Evolutionary conservation across 2,113 vertebrate genomes (phyloP).

Genomic region (Mobula birostris): DNA sequence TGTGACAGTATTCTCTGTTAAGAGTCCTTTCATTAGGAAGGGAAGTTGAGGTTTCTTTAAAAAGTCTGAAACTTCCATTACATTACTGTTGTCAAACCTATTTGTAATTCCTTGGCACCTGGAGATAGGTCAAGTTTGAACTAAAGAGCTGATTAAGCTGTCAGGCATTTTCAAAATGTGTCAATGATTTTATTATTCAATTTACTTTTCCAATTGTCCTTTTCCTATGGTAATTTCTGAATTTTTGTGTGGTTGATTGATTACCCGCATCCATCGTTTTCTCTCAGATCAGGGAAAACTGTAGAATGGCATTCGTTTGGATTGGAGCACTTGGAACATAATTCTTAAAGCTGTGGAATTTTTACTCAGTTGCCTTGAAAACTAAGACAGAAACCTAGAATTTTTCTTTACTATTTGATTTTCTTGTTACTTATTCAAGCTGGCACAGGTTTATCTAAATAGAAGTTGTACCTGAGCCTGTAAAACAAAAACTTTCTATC

Average conservation of each 20-base stretch:
- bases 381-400: not conserved
- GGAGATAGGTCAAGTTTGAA: not conserved
- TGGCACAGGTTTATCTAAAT: not conserved
- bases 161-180: not conserved
- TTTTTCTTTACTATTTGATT: not conserved
- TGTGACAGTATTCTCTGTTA: not conserved
- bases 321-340: not conserved
- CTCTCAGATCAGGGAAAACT: not conserved
- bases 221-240: not conserved
- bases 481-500: not conserved
- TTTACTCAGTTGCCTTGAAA: not conserved
- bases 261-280: not conserved
- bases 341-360: not conserved
- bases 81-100: not conserved
- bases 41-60: not conserved
- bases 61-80: not conserved
- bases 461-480: not conserved
- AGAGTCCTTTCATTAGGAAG: not conserved
- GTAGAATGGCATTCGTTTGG: not conserved
- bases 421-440: not conserved
- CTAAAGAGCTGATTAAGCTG: not conserved
- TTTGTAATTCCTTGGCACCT: not conserved
- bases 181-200: not conserved
- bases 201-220: not conserved
- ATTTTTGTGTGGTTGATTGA: not conserved